These are phyloP conservation scores for Drosophila cognata DNA, from an alignment of 2,888 invertebrate species.

Conservation along the genomic window DNA sequence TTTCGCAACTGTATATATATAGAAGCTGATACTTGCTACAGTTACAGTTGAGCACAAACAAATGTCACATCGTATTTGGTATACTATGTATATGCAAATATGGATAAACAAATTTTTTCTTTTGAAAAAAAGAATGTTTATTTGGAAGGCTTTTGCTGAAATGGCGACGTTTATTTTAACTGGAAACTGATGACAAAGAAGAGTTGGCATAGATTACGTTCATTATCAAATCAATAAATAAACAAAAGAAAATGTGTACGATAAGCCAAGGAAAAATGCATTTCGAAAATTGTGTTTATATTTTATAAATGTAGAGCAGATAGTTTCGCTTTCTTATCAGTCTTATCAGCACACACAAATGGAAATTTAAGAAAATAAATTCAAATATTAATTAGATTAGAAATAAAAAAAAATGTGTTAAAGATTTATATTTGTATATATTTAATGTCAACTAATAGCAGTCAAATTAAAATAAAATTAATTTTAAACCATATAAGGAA, in stretches of 20 bases:
- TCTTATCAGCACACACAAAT: neutral
- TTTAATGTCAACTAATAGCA: no score
- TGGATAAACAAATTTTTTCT: conserved; percentile 11
- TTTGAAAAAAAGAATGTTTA: conserved; percentile 22
- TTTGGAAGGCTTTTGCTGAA: conserved; percentile 31
- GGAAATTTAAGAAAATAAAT: neutral
- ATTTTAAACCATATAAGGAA: no score
- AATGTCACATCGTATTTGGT: conserved; percentile 4
- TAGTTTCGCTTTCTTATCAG: neutral
- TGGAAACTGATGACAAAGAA: conserved; percentile 43
- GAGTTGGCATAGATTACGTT: conserved; percentile 27
- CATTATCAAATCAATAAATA: conserved; percentile 50
- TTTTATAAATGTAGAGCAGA: neutral
- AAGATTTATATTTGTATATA: neutral
- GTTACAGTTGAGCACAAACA: conserved; percentile 53
- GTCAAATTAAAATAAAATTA: no score
- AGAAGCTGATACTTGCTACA: neutral
- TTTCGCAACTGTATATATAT: conserved; percentile 10
- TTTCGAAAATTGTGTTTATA: neutral
- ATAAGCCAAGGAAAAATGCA: conserved; percentile 7
- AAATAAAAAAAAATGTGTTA: neutral
- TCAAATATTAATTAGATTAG: neutral
- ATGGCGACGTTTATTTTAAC: conserved; percentile 42
- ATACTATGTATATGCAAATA: conserved; percentile 1
- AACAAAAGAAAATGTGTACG: conserved; percentile 47